Evolutionary conservation across 1,140 invertebrate species (phyloP), one percentile per base, ranked within the genome.

Genomic region (Drosophila pallidifrons): DNA sequence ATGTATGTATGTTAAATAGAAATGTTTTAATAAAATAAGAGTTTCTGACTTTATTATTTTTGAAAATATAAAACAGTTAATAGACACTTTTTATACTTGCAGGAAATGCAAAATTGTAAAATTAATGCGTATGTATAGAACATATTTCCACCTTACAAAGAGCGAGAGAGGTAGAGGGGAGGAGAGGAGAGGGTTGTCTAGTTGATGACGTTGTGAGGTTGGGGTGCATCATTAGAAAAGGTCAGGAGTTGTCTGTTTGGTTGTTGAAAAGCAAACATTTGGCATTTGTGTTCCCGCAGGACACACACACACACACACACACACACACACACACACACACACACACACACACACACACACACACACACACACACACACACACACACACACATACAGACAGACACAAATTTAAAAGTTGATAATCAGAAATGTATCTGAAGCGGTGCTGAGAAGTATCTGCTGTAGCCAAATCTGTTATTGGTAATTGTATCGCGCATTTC

Each of bases 241-340:
- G 83, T 88, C 83, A 88, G 59, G 54, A 54, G 72, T 57, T 41
- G 54, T 5, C 16, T 57, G 54, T 41, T 38, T 55, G 32, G 35
- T 59, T 43, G 41, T 43, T 43, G 41, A 85, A 87, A 88, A 83
- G 77, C 32, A 88, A 77, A 58, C 83, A 87, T 88, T 87, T 87
- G 83, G 77, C 74, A 58, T 73, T 83, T 77, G 58, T 51, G 70
- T 61, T 87, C 83, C 83, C 85, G 85, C 83, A 88, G 85, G 85
- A 88, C 60, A 66, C 38, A 8, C 49, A 38, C 16, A n/a, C 61
- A 15, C 20, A 25, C 20, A 4, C 20, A 41, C 43, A 15, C 20
- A 25, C 20, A 25, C 20, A 41, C 43, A 45, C 11, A n/a, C 43
- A 13, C 43, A 45, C 0, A 35, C 11, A 43, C 0, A 43, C 8